phyloP scores from a whole-genome alignment of 2,797 vertebrate genomes.

The Synaphobranchus kaupii region DNA sequence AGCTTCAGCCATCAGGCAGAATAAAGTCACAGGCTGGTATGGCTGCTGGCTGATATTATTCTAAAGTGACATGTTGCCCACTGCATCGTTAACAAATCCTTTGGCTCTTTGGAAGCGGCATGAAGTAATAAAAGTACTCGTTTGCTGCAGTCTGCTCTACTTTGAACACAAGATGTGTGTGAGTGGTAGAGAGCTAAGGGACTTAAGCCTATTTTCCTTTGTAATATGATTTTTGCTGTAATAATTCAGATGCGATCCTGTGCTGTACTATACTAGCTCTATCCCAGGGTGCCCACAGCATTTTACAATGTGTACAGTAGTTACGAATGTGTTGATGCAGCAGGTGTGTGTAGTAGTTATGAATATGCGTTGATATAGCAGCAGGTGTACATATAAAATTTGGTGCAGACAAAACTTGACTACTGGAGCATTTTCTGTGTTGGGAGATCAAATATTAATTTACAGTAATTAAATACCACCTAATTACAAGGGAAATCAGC shows the following conservation, averaged over 20 bases:
- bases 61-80: neutral
- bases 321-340: conserved; percentile 4
- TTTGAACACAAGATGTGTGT: neutral
- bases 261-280: neutral
- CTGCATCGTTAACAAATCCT: conserved; percentile 6
- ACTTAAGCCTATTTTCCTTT: neutral
- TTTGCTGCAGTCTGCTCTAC: neutral
- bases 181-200: neutral
- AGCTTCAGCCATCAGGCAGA: neutral
- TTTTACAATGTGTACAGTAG: neutral
- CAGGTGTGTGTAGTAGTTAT: neutral
- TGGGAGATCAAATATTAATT: neutral
- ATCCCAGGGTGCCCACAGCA: neutral
- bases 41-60: neutral
- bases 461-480: neutral
- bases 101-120: neutral
- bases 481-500: neutral
- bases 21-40: neutral
- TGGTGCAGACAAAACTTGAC: neutral
- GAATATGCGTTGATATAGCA: neutral
- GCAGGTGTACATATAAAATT: neutral
- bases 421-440: neutral
- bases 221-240: neutral
- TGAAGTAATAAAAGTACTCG: neutral
- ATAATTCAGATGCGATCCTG: neutral